phyloP scores from a whole-genome alignment of 2,113 vertebrate species.

The Zosterops lateralis region DNA sequence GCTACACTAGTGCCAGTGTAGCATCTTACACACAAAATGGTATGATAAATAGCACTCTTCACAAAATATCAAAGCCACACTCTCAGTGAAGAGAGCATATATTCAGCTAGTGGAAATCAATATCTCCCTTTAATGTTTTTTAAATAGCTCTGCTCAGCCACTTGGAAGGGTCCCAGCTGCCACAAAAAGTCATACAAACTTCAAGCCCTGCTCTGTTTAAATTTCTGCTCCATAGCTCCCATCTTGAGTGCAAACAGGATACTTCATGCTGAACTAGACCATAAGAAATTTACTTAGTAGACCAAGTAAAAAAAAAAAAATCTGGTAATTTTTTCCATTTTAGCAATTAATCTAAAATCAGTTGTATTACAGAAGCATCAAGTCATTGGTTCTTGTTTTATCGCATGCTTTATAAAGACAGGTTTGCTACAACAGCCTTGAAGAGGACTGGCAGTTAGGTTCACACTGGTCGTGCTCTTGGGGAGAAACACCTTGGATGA shows the following conservation, averaged over 20 bases:
- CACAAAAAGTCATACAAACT: background rate
- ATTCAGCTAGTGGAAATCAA: background rate
- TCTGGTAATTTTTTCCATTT: background rate
- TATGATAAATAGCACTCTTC: conserved; percentile 13
- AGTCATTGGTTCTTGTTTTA: conserved; percentile 57
- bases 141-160: background rate
- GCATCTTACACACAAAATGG: background rate
- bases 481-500: conserved; percentile 2
- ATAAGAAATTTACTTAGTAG: background rate
- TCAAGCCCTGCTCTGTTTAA: conserved; percentile 6
- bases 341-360: background rate
- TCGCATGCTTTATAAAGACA: conserved; percentile 3
- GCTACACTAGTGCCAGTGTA: conserved; percentile 38
- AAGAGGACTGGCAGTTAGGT: background rate
- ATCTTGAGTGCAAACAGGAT: background rate
- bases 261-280: conserved; percentile 12
- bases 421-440: background rate
- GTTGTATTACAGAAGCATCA: conserved; percentile 18
- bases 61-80: conserved; percentile 9
- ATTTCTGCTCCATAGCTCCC: background rate
- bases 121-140: background rate
- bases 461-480: background rate
- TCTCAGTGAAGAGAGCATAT: background rate
- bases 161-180: conserved; percentile 8
- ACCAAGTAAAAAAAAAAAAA: background rate